Conservation (phyloP, 2,113 vertebrate genomes). For the Oreotrochilus melanogaster region DNA sequence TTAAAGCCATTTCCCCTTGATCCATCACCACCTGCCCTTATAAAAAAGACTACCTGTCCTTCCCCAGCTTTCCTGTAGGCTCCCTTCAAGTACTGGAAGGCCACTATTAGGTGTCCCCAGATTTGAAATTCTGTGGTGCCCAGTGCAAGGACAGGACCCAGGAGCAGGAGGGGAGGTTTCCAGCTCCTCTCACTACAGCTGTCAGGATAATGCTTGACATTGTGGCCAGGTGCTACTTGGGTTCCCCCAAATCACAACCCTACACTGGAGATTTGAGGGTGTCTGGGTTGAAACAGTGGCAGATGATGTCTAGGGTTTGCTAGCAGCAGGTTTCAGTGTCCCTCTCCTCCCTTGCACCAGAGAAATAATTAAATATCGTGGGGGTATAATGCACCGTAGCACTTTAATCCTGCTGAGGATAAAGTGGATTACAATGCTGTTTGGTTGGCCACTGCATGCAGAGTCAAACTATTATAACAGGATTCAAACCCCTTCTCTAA, state of each 20-base stretch:
- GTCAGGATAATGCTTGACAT: accelerated
- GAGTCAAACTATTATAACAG: background rate
- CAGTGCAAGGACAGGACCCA: background rate
- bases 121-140: background rate
- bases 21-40: too few relatives aligned
- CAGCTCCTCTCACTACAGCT: accelerated
- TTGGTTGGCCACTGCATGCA: background rate
- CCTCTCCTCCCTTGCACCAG: background rate
- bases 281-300: background rate
- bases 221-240: accelerated
- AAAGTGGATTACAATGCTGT: constrained; percentile 28
- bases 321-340: background rate
- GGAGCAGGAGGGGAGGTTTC: background rate
- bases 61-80: too few relatives aligned
- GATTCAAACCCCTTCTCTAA: background rate
- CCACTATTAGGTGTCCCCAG: too few relatives aligned
- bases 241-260: background rate
- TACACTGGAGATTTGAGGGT: background rate
- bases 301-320: background rate
- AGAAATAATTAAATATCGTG: background rate
- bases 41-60: too few relatives aligned
- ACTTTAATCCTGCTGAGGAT: background rate
- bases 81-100: too few relatives aligned
- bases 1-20: too few relatives aligned
- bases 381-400: background rate